A percentile compares a stretch with the other conserved stretches of the same genome.
Evolutionary conservation across 2,888 invertebrate genomes (phyloP).

Genomic region (Pogonocherus hispidulus): DNA sequence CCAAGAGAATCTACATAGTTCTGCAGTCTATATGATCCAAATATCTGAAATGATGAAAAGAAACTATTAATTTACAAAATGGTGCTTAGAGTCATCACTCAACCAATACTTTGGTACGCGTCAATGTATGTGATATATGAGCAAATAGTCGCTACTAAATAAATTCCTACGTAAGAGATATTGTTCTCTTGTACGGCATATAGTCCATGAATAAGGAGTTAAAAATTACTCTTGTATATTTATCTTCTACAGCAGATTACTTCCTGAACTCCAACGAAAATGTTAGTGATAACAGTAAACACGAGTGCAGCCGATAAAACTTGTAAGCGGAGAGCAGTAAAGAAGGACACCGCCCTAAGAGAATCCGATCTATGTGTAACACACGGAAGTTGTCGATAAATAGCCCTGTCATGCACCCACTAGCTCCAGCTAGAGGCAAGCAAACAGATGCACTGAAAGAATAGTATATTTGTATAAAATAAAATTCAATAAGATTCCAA

Average conservation of each 20-base stretch:
- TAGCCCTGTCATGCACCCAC: slow-evolving; percentile 64
- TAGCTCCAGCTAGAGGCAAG: slow-evolving; percentile 55
- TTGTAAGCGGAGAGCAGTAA: slow-evolving; percentile 35
- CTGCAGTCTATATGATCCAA: too few relatives aligned
- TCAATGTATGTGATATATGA: too few relatives aligned
- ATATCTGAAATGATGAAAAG: too few relatives aligned
- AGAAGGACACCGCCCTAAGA: slow-evolving; percentile 45
- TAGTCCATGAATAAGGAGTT: background rate
- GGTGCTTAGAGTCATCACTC: too few relatives aligned
- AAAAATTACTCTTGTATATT: background rate
- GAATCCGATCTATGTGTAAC: slow-evolving; percentile 53
- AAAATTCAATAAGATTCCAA: too few relatives aligned
- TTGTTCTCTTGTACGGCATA: background rate
- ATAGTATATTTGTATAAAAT: background rate
- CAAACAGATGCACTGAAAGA: slow-evolving; percentile 16
- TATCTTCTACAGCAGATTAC: slow-evolving; percentile 1
- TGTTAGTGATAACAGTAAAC: slow-evolving; percentile 44
- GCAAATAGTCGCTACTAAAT: too few relatives aligned
- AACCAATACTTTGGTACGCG: too few relatives aligned
- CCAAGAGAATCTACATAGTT: too few relatives aligned
- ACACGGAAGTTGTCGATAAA: slow-evolving; percentile 65
- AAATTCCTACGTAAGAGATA: too few relatives aligned
- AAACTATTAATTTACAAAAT: too few relatives aligned
- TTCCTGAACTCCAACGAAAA: slow-evolving; percentile 11
- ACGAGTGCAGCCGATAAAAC: slow-evolving; percentile 40